Conservation (phyloP, 2,113 vertebrate genomes). For the Leptodactylus fuscus region DNA sequence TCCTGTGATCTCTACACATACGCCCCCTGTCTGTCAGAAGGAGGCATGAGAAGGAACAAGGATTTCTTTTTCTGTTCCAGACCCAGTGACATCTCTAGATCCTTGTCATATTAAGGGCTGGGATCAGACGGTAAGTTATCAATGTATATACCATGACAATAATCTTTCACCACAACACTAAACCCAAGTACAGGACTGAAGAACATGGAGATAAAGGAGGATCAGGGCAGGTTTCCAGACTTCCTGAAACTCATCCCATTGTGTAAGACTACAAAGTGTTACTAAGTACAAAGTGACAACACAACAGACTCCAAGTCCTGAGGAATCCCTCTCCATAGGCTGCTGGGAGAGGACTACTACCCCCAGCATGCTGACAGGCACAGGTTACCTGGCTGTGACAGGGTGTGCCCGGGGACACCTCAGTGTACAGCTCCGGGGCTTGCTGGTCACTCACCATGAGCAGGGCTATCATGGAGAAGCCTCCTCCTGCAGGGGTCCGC, state of each 20-base stretch:
- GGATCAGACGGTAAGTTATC: not conserved
- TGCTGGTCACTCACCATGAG: slow-evolving; percentile 62
- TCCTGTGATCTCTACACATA: too few species aligned
- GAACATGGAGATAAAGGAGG: not conserved
- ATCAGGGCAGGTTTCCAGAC: not conserved
- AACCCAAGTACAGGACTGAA: not conserved
- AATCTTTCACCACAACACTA: not conserved
- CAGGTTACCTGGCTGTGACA: not conserved
- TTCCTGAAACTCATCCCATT: too few species aligned
- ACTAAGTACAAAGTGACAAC: too few species aligned
- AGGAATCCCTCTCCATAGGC: too few species aligned
- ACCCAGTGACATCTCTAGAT: not conserved
- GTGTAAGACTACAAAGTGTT: too few species aligned
- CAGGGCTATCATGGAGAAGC: slow-evolving; percentile 44
- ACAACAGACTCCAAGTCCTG: too few species aligned
- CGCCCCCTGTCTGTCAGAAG: not conserved
- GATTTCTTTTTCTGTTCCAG: too few species aligned
- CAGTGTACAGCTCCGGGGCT: not conserved
- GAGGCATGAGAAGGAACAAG: not conserved
- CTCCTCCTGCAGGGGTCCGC: slow-evolving; percentile 20
- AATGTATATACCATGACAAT: not conserved
- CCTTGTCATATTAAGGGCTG: not conserved
- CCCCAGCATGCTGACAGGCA: not conserved
- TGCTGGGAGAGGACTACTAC: not conserved
- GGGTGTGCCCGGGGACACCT: not conserved